Base-by-base conservation (phyloP, 2,888 invertebrate genomes). In the Caenorhabditis auriculariae region DNA sequence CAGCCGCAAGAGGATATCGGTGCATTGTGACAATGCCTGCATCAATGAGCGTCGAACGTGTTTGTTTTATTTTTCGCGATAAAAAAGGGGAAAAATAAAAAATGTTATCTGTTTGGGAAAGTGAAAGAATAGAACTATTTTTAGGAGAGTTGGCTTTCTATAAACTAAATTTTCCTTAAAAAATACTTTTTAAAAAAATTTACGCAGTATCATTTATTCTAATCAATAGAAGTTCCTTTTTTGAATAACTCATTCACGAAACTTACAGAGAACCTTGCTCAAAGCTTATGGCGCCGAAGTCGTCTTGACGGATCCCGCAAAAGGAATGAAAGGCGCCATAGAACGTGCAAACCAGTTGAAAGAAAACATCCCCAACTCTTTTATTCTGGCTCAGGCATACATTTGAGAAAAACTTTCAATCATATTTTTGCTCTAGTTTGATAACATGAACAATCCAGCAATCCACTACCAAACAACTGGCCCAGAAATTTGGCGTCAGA, bases 21-120 rank as follows among this genome's bases (percentile, higher is more conserved):
- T 66, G 77, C 15, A 75, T 80, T 45, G 58, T 81, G 12, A 77
- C 77, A 3, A 82, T 82, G 81, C 80, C 82, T 6, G 58, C 78
- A 3, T 70, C 72, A 19, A 82, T 81, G 76, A 76, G 75, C 61
- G 67, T 66, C 9, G 81, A 82, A 52, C 54, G 81, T 54, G 78
- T 76, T 45, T 7, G 68, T 45, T n/a, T 4, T 17, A 21, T 27
- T 6, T 4, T 23, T 19, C 45, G n/a, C n/a, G n/a, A n/a, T n/a
- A n/a, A n/a, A n/a, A n/a, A n/a, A n/a, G 24, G 24, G 24, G 17
- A 1, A 45, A 9, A n/a, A 19, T 9, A 45, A 12, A 45, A 1
- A 23, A 24, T 1, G 1, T 50, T 29, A 47, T 35, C 7, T 58
- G 12, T 9, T 45, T 9, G 15, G 24, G 9, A 19, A n/a, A 4